Base-by-base conservation (phyloP, 2,888 invertebrate species). In the Didymodactylos carnosus region DNA sequence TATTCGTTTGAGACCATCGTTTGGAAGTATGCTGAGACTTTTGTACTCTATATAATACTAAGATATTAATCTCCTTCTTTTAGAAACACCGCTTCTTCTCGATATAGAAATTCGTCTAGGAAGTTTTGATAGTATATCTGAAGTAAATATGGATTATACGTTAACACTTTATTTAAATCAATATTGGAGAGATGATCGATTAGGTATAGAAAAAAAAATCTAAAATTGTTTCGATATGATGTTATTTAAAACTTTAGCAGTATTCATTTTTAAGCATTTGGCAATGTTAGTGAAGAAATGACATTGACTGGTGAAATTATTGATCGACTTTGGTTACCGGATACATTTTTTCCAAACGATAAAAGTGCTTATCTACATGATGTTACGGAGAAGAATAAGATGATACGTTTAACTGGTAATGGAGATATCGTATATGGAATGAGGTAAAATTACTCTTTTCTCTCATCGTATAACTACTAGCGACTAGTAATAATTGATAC, bases 71-170 rank as follows among this genome's bases (percentile, higher is more conserved):
- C 51, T 77, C 76, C 75, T 85, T 86, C 8, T 35, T 51, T 14
- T 62, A 94, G 94, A 92, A 78, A 90, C 91, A 78, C 93, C 94
- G 29, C 86, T 97, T 73, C 88, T 89, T 79, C 92, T 97, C 78
- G 94, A 94, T 76, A 95, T 97, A 91, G 95, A 97, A 85, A 87
- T 97, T 80, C 92, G 93, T 72, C 92, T 97, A 79, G 95, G 95
- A 71, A 95, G 94, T 85, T 97, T 97, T 84, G 95, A 97, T 85
- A 92, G 94, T 73, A 95, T 97, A 81, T 95, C 95, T 10, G 97
- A 97, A 89, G 97, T 97, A 13, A 95, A 97, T 85, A 97, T 97
- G 97, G 97, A 97, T 85, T 97, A 97, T 85, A 97, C 97, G 77
- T 92, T 97, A 82, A 97, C 97, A 73, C 89, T 97, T 88, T 95